phyloP scores from a whole-genome alignment of 2,888 invertebrate genomes.

The Lordiphosa fenestrarum region DNA sequence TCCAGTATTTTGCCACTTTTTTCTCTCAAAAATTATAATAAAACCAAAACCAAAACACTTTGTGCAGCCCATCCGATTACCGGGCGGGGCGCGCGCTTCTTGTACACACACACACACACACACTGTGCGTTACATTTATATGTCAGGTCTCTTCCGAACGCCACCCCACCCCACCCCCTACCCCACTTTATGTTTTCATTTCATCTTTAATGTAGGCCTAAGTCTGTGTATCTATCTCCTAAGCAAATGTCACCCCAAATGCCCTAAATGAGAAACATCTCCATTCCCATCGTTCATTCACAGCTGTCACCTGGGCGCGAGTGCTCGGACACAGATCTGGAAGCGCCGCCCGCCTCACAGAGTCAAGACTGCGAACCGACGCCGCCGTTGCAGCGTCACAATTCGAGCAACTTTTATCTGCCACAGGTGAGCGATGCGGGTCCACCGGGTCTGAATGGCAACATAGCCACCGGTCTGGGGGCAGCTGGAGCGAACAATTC shows the following conservation, averaged over 20 bases:
- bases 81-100: neutral
- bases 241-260: too few species aligned
- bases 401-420: conserved; percentile 93
- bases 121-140: conserved; percentile 1
- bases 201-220: conserved; percentile 32
- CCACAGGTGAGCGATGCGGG: conserved; percentile 83
- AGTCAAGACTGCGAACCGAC: conserved; percentile 96
- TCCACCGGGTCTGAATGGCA: conserved; percentile 58
- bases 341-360: conserved; percentile 94
- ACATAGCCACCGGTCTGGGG: conserved; percentile 58
- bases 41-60: neutral
- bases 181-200: conserved; percentile 9
- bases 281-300: conserved; percentile 4
- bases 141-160: conserved; percentile 5
- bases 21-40: conserved; percentile 6
- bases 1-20: neutral
- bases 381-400: conserved; percentile 91
- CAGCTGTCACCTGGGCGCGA: conserved; percentile 92
- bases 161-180: conserved; percentile 6
- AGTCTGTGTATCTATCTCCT: conserved; percentile 38
- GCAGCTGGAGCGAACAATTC: conserved; percentile 21
- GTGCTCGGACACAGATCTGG: conserved; percentile 91
- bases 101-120: neutral
- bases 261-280: neutral
- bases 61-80: neutral